Conservation (phyloP, 2,113 vertebrate genomes). For the Elachura formosa region DNA sequence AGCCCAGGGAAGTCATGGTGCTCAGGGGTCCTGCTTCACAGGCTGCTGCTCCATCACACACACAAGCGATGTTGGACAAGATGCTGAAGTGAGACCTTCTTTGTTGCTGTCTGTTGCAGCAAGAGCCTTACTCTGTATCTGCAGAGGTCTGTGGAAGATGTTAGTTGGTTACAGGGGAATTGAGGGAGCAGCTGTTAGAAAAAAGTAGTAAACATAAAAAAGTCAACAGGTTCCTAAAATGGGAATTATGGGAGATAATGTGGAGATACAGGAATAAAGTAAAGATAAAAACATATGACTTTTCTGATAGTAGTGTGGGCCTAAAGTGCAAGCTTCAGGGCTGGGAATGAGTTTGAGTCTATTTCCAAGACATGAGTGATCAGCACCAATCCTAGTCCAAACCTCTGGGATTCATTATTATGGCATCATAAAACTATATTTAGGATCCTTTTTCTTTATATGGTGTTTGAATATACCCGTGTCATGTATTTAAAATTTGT, state of each 20-base stretch:
- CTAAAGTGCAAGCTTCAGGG: not conserved
- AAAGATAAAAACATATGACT: not conserved
- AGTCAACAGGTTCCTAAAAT: not conserved
- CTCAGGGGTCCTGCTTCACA: not conserved
- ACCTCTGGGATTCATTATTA: not conserved
- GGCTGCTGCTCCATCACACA: not conserved
- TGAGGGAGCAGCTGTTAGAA: not conserved
- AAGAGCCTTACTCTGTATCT: not conserved
- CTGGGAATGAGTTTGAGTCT: not conserved
- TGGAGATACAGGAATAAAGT: not conserved
- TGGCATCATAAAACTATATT: not conserved
- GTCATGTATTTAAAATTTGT: not conserved
- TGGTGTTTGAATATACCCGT: not conserved
- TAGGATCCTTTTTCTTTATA: not conserved
- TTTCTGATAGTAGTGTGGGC: rapidly evolving
- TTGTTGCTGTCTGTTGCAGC: not conserved
- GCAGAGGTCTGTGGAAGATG: not conserved
- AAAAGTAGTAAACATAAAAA: not conserved
- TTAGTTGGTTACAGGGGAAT: not conserved
- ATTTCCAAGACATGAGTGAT: not conserved
- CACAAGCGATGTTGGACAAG: rapidly evolving
- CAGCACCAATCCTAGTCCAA: not conserved
- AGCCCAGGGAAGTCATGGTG: not conserved
- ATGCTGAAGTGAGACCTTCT: not conserved
- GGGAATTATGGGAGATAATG: not conserved